phyloP scores from a whole-genome alignment of 2,113 vertebrate species.

The Eurypyga helias region DNA sequence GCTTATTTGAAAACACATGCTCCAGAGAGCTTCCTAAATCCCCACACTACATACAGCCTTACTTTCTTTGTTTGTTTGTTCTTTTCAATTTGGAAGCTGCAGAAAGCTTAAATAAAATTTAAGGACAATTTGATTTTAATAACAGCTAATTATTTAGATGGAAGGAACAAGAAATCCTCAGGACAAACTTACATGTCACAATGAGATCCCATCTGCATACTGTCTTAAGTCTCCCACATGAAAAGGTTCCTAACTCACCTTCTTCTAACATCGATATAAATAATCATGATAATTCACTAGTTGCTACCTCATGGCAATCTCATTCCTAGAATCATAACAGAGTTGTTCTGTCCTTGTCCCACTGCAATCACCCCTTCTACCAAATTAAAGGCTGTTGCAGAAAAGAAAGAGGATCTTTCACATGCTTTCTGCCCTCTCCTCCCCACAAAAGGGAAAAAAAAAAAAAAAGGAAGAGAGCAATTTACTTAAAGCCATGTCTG shows the following conservation, averaged over 20 bases:
- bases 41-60: background rate
- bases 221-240: background rate
- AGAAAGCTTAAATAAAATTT: background rate
- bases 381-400: background rate
- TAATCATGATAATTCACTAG: background rate
- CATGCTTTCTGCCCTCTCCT: background rate
- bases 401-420: background rate
- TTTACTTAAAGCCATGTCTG: background rate
- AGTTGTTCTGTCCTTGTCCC: background rate
- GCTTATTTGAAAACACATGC: background rate
- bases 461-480: background rate
- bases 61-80: background rate
- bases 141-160: background rate
- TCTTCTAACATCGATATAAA: background rate
- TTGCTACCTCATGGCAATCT: background rate
- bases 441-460: fast-evolving
- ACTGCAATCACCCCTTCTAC: background rate
- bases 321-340: background rate
- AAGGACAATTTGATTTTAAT: background rate
- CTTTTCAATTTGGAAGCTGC: background rate
- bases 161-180: background rate
- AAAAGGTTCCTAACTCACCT: background rate
- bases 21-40: background rate
- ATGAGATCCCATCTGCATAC: background rate
- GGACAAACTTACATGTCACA: background rate